Base-by-base conservation (phyloP, 2,113 vertebrate species). In the Amblyopsis rosae region DNA sequence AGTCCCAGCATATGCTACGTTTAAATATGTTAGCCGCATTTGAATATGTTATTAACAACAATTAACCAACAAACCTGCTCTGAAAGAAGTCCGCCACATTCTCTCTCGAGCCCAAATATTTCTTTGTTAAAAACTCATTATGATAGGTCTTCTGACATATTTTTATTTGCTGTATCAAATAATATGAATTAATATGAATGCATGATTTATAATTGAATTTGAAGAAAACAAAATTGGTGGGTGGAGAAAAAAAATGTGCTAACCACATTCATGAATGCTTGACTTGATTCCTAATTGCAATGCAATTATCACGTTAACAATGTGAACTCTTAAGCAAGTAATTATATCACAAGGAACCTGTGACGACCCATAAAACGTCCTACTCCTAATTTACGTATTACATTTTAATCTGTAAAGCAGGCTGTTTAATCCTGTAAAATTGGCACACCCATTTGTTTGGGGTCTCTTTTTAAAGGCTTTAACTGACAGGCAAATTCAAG, bases 261-360 rank as follows among this genome's bases (percentile, higher is more conserved):
- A 87, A 89, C 79, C 75, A 82, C 83, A 86, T 91, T 89, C 86
- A 83, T 87, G 81, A 90, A 83, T 73, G 56, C 86, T 89, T 90
- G 55, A 15, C 88, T 26, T 88, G 87, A 81, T 77, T 90, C 83
- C 86, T 89, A 93, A 91, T 93, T 92, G 89, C 50, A 51, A 87
- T 82, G 84, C 88, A 92, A 86, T 92, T 91, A 91, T 88, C 87
- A 85, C 91, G 86, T 91, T 91, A 90, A 91, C 90, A 90, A 84
- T 87, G 90, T 89, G 85, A 93, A 92, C 87, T 89, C 88, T 87
- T 88, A 86, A 87, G 84, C 73, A 92, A 92, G 89, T 91, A 92
- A 89, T 93, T 92, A 90, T 91, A 92, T 90, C 88, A 92, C 76
- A 87, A 76, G 91, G 91, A 90, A 92, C 90, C 90, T 93, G 92